Base-by-base conservation (phyloP, 2,113 vertebrate genomes). In the Podarcis cretensis region DNA sequence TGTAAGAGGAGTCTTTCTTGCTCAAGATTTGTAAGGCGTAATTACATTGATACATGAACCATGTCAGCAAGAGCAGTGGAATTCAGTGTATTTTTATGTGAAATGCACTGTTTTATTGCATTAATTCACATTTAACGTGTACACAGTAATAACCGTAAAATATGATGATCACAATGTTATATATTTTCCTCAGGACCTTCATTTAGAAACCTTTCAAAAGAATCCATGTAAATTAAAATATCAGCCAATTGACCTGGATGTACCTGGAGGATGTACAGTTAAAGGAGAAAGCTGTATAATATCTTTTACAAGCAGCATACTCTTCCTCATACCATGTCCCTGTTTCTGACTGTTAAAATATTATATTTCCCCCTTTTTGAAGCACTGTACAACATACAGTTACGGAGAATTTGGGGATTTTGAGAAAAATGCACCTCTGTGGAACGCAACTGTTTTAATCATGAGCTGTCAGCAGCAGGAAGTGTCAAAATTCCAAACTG, bases 51-150 rank as follows among this genome's bases (percentile, higher is more conserved):
- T 97, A 87, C 95, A 97, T 97, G 95, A 94, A 91, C 89, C 86
- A 77, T 96, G 96, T 96, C 96, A 97, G 93, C 94, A 95, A 95
- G 84, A 95, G 95, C 95, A 97, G 93, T 97, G 96, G 96, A 97
- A 96, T 97, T 97, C 95, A 96, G 92, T 83, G 96, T 95, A 95
- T 96, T 97, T 96, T n/a, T 40, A 77, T 96, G 95, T 96, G 97
- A 97, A 97, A 97, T 97, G 95, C 94, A 96, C 96, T 97, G 95
- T 93, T 97, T 97, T 96, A 97, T 97, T 96, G 92, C 95, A 97
- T 97, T 97, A 97, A 97, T 97, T 97, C 97, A 97, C 95, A 96
- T 97, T 97, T 97, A 97, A 97, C 97, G 96, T 97, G 96, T 96
- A 97, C 92, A 96, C 91, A 96, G 97, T 96, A 97, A 97, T 98